Base-by-base conservation (phyloP, 2,888 invertebrate genomes). In the Luperina testacea region DNA sequence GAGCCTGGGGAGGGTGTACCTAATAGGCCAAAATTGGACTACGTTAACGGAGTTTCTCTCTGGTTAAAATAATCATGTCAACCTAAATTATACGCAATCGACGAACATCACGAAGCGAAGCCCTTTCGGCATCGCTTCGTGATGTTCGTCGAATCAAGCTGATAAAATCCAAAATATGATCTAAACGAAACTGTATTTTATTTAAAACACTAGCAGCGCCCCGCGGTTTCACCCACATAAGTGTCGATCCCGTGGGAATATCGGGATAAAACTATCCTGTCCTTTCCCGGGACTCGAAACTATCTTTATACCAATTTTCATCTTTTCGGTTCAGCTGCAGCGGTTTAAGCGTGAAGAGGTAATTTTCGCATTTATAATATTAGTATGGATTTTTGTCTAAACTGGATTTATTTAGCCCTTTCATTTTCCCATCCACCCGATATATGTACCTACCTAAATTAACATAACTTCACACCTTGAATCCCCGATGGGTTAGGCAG, bases 21-120 rank as follows among this genome's bases (percentile, higher is more conserved):
- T 67, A n/a, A 53, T 73, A 42, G 20, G 24, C 45, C 38, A 64
- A 76, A 70, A 69, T 57, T 64, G 20, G 9, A 42, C 57, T 15
- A 59, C 20, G 17, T 48, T 68, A 80, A 75, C 57, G 51, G 48
- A 69, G 32, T 76, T 77, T 70, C 15, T 70, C n/a, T 45, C 15
- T 27, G 51, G 45, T 53, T 61, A 65, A 77, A 59, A 70, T 82
- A 71, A 77, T 82, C 51, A 70, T 64, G 27, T 75, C 48, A 82
- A 80, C 69, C 20, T 77, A 57, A 77, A 81, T 82, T 65, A 77
- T 77, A 61, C 53, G 45, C 45, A 48, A 71, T 32, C 32, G 32
- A 32, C 32, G 32, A 32, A 32, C 0, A 32, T 32, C 32, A 32
- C n/a, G n/a, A n/a, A n/a, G n/a, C n/a, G n/a, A n/a, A n/a, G n/a